phyloP scores from a whole-genome alignment of 2,797 vertebrate species.

The Xenentodon cancila region DNA sequence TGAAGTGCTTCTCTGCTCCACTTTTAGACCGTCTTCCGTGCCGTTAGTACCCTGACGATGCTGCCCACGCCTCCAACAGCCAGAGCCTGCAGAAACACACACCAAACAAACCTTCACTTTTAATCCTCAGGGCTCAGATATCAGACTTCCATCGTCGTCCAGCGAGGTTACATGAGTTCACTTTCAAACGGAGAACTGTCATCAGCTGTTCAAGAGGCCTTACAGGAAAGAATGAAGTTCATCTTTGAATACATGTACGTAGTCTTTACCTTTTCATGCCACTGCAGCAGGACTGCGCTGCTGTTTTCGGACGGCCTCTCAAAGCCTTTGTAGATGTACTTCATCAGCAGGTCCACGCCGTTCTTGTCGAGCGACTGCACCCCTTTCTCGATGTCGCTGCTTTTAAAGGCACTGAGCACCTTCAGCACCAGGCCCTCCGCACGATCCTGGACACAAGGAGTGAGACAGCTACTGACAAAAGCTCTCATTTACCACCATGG shows the following conservation, averaged over 20 bases:
- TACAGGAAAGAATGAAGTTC: no score
- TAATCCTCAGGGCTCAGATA: no score
- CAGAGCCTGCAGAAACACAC: slow-evolving; percentile 86
- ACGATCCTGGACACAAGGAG: slow-evolving; percentile 83
- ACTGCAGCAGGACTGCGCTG: slow-evolving; percentile 94
- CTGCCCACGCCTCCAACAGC: slow-evolving; percentile 95
- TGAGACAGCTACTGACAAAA: not conserved
- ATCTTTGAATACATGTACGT: not conserved
- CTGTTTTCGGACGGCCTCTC: slow-evolving; percentile 97
- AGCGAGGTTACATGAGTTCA: no score
- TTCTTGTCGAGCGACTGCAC: slow-evolving; percentile 96
- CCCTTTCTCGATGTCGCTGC: slow-evolving; percentile 95
- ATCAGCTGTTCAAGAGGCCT: no score
- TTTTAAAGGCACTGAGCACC: slow-evolving; percentile 96
- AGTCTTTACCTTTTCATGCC: slow-evolving; percentile 93
- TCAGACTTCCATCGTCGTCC: no score
- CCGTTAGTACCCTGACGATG: slow-evolving; percentile 95
- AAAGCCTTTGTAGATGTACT: slow-evolving; percentile 99
- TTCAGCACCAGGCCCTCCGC: slow-evolving; percentile 95
- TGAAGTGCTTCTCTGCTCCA: slow-evolving; percentile 25
- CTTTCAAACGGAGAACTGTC: no score
- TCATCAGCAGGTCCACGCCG: slow-evolving; percentile 95
- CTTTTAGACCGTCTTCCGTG: slow-evolving; percentile 94
- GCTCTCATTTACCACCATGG: not conserved
- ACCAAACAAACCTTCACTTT: no score